Percentiles rank a stretch among this genome's conserved stretches.
Conservation (phyloP, 53 echinoderm and acorn worm species). For the Holothuria leucospilota region DNA sequence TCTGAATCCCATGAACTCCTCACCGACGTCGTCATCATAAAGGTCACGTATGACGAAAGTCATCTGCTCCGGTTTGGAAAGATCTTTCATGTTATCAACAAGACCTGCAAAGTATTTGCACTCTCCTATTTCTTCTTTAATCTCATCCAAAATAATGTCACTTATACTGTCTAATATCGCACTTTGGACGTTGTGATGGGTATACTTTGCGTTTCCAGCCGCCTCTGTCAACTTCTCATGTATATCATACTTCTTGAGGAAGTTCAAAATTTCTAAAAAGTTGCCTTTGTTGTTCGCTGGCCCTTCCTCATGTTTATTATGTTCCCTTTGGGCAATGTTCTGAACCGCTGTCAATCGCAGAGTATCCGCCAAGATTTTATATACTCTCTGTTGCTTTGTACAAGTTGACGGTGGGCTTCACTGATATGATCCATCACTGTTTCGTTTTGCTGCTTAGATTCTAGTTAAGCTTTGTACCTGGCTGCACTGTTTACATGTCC, state of each 20-base stretch:
- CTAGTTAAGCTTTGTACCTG: conserved; percentile 15
- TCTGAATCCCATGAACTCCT: conserved; percentile 23
- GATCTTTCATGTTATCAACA: not conserved
- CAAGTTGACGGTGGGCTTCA: no score
- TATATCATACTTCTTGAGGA: no score
- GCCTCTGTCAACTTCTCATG: not conserved
- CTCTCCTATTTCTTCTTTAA: not conserved
- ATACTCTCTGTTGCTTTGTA: conserved; percentile 49
- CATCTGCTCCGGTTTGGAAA: conserved; percentile 1
- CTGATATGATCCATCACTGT: no score
- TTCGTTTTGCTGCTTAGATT: not conserved
- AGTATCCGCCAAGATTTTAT: conserved; percentile 29
- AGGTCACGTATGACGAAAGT: not conserved
- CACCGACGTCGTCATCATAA: conserved; percentile 27
- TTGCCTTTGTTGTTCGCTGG: not conserved
- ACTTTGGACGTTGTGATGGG: no score
- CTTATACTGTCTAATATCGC: conserved; percentile 22
- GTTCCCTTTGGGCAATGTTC: no score
- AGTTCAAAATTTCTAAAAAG: no score
- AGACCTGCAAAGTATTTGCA: not conserved
- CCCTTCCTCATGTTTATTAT: not conserved
- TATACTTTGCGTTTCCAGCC: conserved; percentile 35
- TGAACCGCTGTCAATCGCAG: no score
- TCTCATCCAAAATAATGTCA: not conserved
- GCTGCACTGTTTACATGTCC: no score